Conservation (phyloP, 2,113 vertebrate genomes). For the Heterotis niloticus region DNA sequence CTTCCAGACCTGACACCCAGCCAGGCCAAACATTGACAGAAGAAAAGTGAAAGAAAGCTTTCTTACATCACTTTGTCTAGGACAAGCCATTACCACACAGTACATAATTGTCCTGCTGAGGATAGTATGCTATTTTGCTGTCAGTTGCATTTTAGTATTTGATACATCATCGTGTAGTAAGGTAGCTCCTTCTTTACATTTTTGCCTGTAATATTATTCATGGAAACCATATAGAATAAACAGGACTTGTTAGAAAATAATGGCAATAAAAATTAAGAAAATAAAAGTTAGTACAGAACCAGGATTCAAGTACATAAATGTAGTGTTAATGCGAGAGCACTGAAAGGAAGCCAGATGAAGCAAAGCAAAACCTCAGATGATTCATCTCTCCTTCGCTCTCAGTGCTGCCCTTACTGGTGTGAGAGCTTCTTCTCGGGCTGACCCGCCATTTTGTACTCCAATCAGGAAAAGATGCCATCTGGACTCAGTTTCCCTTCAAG, state of each 20-base stretch:
- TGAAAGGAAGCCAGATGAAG: no score
- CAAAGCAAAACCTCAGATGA: not conserved
- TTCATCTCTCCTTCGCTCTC: not conserved
- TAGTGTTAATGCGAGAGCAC: no score
- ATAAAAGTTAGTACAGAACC: not conserved
- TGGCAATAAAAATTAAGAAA: not conserved
- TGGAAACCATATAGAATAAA: constrained; percentile 5
- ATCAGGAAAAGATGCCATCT: constrained; percentile 91
- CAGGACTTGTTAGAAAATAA: not conserved
- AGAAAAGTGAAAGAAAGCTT: not conserved
- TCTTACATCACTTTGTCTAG: not conserved
- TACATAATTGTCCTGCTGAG: not conserved
- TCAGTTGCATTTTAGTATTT: not conserved
- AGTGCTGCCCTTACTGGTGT: not conserved
- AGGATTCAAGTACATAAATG: not conserved
- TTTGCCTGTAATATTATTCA: not conserved
- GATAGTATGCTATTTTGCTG: not conserved
- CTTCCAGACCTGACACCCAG: constrained; percentile 31
- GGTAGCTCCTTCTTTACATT: not conserved
- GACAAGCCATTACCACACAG: not conserved
- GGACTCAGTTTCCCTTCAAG: constrained; percentile 90
- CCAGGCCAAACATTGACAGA: constrained; percentile 47
- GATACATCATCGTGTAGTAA: not conserved
- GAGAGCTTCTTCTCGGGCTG: not conserved
- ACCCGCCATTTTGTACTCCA: constrained; percentile 9